Base-by-base conservation (phyloP, 2,113 vertebrate species). In the Solenodon paradoxus region DNA sequence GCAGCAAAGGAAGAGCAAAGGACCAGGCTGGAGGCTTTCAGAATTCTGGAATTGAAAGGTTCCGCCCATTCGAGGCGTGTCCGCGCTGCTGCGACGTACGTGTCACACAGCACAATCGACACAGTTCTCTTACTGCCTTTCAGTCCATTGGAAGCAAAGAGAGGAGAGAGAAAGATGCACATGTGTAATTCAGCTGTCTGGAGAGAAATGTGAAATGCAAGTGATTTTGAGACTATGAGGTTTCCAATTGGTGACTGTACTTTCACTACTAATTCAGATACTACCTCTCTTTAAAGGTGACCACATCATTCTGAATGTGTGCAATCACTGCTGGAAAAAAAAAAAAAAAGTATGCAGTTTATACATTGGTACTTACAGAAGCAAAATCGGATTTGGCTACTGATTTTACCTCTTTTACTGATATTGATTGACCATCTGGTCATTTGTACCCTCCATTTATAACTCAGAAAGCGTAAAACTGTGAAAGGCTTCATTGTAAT, bases 161-260 rank as follows among this genome's bases (percentile, higher is more conserved):
- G 19, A 32, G 38, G 6, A 9, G 17, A 32, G 47, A 9, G 7
- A 42, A 49, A 78, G 28, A 51, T 49, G 20, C 9, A 20, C n/a
- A 38, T 10, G 1, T 92, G 35, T 68, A 45, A 51, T 40, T 24
- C 53, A 12, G 28, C 78, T 75, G 17, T 8, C 2, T 49, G 72
- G 26, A 69, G 35, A 90, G 64, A 92, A 92, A 74, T 20, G 75
- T 63, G 59, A 81, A 61, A 24, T 32, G 51, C 89, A 42, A 81
- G 55, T 15, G 74, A 30, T 45, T 81, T 47, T 32, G 11, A 55
- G 30, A 81, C 16, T 57, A 47, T 38, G 40, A 78, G 81, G 11
- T 61, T 92, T 95, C 92, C 12, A 5, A 95, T 88, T 96, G 95
- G 93, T 90, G 57, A 71, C 74, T 87, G 47, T 90, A 92, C 75